These are phyloP conservation scores for Eriocheir sinensis DNA, from an alignment of 1,140 invertebrate genomes.

Conservation along the genomic window DNA sequence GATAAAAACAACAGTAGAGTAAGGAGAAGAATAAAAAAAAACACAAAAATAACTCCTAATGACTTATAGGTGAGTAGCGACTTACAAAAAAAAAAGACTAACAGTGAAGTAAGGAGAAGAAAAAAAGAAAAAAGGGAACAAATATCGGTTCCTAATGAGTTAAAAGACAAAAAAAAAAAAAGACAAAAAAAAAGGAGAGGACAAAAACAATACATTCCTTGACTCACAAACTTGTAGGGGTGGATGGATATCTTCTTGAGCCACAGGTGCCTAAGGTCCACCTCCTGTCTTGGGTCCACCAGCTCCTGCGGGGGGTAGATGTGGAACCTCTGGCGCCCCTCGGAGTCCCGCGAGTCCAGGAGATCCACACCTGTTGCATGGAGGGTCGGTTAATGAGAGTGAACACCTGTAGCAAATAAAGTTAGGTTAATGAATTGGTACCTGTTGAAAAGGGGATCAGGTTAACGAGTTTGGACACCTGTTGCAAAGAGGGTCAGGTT, in stretches of 20 bases:
- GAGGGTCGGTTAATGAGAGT: not conserved
- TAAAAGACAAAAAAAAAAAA: not conserved
- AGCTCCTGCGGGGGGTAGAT: conserved; percentile 72
- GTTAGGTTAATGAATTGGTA: no score
- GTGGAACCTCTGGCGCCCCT: conserved; percentile 74
- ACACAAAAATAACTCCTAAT: not conserved
- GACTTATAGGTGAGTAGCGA: not conserved
- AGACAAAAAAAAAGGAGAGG: not conserved
- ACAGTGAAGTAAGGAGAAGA: not conserved
- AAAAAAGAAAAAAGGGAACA: not conserved
- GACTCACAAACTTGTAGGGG: conserved; percentile 78
- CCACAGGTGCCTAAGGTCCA: conserved; percentile 70
- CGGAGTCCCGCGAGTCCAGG: conserved; percentile 72
- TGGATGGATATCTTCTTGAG: conserved; percentile 69
- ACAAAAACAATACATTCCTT: not conserved
- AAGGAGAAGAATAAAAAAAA: not conserved
- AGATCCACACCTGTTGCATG: conserved; percentile 67
- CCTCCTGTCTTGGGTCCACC: conserved; percentile 67
- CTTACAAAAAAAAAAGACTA: not conserved
- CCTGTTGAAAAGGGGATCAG: no score
- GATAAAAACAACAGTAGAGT: not conserved
- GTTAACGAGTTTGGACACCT: no score
- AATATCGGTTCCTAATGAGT: not conserved
- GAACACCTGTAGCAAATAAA: not conserved
- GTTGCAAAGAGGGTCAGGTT: no score